Base-by-base conservation (phyloP, 2,113 vertebrate genomes). In the Petrocephalus zakoni region DNA sequence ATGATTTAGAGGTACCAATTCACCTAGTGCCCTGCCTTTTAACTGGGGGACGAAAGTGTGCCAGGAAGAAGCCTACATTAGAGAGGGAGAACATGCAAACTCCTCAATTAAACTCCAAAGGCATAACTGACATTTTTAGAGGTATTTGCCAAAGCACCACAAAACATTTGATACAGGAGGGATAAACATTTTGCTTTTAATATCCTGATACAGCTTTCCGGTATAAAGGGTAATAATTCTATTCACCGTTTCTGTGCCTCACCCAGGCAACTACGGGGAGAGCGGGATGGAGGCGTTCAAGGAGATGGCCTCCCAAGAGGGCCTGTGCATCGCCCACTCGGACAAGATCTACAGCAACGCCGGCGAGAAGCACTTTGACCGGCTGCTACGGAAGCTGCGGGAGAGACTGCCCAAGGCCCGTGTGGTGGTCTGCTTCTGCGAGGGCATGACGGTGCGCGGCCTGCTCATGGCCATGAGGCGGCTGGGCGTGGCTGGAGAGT, bases 241-340 rank as follows among this genome's bases (percentile, higher is more conserved):
- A 2, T 0, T 2, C 19, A 81, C 46, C 37, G 21, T 81, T 81
- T 89, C 49, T 89, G 52, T 19, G 52, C 61, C 47, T 29, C 53
- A 78, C 89, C 52, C 91, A 99, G 98, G 98, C 89, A 99, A 99
- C 94, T 99, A 99, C 42, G 98, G 98, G 3, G 98, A 99, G 94
- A 99, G 98, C 19, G 98, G 98, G 89, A 99, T 99, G 98, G 98
- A 99, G 89, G 98, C 98, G n/a, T 99, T 99, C 94, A 99, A 98
- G 94, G 98, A 99, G 93, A 89, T 99, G 93, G 98, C 97, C 86
- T 96, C 98, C 85, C 97, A 96, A 92, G 98, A 99, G 90, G 97
- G 98, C 42, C 95, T 99, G 53, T 99, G 98, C 92, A 99, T 99
- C 72, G 98, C 98, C 83, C 97, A 99, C 92, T 99, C 98, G 0